Conservation (phyloP, 2,797 vertebrate species). For the Crenuchus spilurus region DNA sequence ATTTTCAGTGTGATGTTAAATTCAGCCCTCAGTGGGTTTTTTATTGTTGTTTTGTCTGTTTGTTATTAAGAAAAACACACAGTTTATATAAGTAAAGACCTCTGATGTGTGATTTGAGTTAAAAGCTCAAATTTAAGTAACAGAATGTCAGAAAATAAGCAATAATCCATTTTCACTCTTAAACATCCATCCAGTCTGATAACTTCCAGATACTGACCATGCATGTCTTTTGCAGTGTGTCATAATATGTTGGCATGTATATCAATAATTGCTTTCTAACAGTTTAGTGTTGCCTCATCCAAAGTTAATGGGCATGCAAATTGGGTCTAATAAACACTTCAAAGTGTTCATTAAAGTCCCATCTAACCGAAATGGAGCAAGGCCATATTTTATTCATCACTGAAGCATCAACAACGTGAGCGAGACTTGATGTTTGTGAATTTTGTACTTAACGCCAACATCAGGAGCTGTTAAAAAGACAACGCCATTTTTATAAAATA, state of each 20-base stretch:
- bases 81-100: no score
- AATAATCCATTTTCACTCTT: constrained; percentile 7
- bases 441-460: neutral
- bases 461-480: neutral
- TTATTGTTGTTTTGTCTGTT: no score
- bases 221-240: constrained; percentile 37
- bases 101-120: neutral
- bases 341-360: constrained; percentile 40
- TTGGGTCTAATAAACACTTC: constrained; percentile 49
- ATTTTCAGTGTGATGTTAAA: no score
- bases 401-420: constrained; percentile 10
- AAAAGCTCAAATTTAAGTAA: neutral
- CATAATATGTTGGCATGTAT: constrained; percentile 43
- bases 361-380: constrained; percentile 44
- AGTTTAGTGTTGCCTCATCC: constrained; percentile 43
- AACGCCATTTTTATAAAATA: no score
- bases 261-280: constrained; percentile 48
- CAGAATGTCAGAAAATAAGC: neutral
- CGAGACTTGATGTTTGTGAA: constrained; percentile 9
- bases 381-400: constrained; percentile 36
- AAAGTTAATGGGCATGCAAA: constrained; percentile 50
- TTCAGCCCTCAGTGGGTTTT: no score
- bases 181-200: neutral
- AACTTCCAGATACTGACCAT: constrained; percentile 14
- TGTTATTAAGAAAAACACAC: no score